These are phyloP conservation scores for Rhagonycha lutea DNA, from an alignment of 2,888 invertebrate genomes.

Conservation along the genomic window DNA sequence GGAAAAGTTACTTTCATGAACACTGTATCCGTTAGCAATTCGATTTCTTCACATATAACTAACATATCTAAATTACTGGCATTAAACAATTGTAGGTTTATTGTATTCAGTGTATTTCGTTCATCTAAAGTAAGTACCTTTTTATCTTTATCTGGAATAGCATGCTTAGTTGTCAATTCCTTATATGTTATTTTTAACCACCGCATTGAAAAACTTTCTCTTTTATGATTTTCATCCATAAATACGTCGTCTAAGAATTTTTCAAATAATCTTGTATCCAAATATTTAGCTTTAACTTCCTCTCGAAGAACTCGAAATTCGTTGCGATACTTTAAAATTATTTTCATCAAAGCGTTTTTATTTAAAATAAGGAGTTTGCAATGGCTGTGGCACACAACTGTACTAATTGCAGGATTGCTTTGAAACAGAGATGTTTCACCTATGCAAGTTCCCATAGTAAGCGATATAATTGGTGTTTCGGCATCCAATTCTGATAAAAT, in stretches of 20 bases:
- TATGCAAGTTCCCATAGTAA: constrained; percentile 36
- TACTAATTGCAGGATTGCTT: constrained; percentile 32
- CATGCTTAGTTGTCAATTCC: constrained; percentile 10
- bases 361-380: constrained; percentile 35
- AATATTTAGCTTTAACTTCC: constrained; percentile 19
- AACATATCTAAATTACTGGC: constrained; percentile 34
- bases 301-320: constrained; percentile 19
- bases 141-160: background rate
- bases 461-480: constrained; percentile 38
- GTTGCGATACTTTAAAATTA: constrained; percentile 31
- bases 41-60: constrained; percentile 36
- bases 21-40: constrained; percentile 36
- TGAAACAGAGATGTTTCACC: constrained; percentile 33
- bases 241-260: background rate
- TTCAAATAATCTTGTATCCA: constrained; percentile 9
- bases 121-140: background rate
- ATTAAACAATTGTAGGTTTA: constrained; percentile 29
- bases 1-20: constrained; percentile 37
- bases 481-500: constrained; percentile 39
- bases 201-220: constrained; percentile 19
- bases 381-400: constrained; percentile 35
- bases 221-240: background rate
- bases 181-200: constrained; percentile 23
- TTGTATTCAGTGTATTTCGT: background rate
- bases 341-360: constrained; percentile 28